phyloP scores from a whole-genome alignment of 1,140 invertebrate genomes.

The Leptinotarsa defecta region DNA sequence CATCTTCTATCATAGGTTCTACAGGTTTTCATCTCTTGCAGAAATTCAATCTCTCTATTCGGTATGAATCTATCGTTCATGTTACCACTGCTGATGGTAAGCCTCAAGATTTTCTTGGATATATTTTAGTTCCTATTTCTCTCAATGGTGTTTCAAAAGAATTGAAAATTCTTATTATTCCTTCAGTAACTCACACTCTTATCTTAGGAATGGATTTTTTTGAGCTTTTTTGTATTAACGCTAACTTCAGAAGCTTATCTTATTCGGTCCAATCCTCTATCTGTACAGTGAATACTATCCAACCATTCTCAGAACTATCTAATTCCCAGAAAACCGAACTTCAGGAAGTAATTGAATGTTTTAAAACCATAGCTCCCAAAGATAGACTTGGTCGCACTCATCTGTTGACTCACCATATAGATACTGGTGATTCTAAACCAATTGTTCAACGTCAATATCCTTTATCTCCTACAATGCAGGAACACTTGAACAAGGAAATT shows the following conservation, averaged over 20 bases:
- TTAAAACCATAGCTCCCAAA: no score
- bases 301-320: no score
- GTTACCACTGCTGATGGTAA: not conserved
- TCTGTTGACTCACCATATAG: slow-evolving; percentile 11
- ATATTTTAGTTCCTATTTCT: slow-evolving; percentile 4
- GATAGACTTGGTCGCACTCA: slow-evolving; percentile 7
- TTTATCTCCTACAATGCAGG: slow-evolving; percentile 8
- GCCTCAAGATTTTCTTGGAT: slow-evolving; percentile 7
- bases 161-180: slow-evolving; percentile 19
- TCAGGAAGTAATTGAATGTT: no score
- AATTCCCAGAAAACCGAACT: no score
- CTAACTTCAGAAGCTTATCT: not conserved
- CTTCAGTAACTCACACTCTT: not conserved
- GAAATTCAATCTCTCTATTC: not conserved
- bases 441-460: slow-evolving; percentile 23
- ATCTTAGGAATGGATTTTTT: slow-evolving; percentile 25
- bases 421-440: slow-evolving; percentile 21
- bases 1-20: not conserved
- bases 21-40: slow-evolving; percentile 9
- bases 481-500: slow-evolving; percentile 19
- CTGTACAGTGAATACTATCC: slow-evolving; percentile 6
- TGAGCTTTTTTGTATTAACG: not conserved
- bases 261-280: slow-evolving; percentile 9
- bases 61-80: not conserved
- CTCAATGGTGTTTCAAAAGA: slow-evolving; percentile 8